Conservation (phyloP, 2,888 invertebrate species). For the Tipula unca region DNA sequence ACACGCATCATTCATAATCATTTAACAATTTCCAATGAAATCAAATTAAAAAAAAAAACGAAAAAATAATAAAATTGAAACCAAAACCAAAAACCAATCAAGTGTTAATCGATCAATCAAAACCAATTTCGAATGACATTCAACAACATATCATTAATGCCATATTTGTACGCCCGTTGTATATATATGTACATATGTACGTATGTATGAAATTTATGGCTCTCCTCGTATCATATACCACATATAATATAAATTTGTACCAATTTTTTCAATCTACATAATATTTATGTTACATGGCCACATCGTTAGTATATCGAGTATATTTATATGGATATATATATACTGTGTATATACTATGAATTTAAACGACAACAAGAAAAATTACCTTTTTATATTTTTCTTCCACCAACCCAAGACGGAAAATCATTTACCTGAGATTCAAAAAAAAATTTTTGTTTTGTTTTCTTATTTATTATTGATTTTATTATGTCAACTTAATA, state of each 20-base stretch:
- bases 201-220: neutral
- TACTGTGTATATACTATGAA: neutral
- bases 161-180: neutral
- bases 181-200: neutral
- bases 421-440: constrained; percentile 9
- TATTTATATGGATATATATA: neutral
- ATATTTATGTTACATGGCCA: neutral
- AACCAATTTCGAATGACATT: neutral
- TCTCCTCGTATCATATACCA: neutral
- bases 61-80: neutral
- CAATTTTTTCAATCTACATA: neutral
- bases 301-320: neutral
- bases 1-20: neutral
- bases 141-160: neutral
- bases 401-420: constrained; percentile 15
- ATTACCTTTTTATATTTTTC: constrained; percentile 18
- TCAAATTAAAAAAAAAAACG: neutral
- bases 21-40: neutral
- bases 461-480: constrained; percentile 8
- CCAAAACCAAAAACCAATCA: neutral
- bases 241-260: neutral
- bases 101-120: neutral
- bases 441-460: neutral
- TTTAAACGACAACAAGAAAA: constrained; percentile 15
- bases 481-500: constrained; percentile 14